A percentile compares a stretch with the other conserved stretches of the same genome.
These are phyloP conservation scores for Camptogramma bilineatum DNA, from an alignment of 2,888 invertebrate species.

Conservation along the genomic window DNA sequence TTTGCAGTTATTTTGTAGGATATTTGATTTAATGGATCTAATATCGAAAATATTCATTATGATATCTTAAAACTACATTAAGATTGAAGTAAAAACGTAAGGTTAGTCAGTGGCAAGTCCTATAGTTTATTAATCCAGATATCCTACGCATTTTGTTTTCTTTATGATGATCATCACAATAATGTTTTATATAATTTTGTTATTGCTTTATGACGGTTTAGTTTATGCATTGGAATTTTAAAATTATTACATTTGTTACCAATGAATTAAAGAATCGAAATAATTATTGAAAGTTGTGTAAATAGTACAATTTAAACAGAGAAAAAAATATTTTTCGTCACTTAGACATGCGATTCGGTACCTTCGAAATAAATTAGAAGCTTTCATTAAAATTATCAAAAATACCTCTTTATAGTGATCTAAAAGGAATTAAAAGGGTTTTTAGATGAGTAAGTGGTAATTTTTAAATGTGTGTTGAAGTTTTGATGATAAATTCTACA, in stretches of 20 bases:
- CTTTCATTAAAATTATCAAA: slow-evolving; percentile 74
- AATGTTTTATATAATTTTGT: slow-evolving; percentile 57
- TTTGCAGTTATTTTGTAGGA: slow-evolving; percentile 26
- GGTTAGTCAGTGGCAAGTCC: slow-evolving; percentile 6
- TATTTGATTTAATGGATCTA: slow-evolving; percentile 15
- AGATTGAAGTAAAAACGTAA: neutral
- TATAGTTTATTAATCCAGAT: slow-evolving; percentile 6
- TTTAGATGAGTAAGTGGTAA: slow-evolving; percentile 75
- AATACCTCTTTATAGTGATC: slow-evolving; percentile 84
- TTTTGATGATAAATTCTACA: slow-evolving; percentile 79
- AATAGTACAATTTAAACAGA: slow-evolving; percentile 72
- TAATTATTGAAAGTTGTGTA: slow-evolving; percentile 65
- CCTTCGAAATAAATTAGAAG: slow-evolving; percentile 61
- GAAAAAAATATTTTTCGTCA: slow-evolving; percentile 50
- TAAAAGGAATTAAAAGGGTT: slow-evolving; percentile 79
- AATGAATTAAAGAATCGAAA: slow-evolving; percentile 61
- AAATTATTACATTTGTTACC: slow-evolving; percentile 68
- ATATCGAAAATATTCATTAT: neutral
- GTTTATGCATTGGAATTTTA: slow-evolving; percentile 63
- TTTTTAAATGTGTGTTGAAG: slow-evolving; percentile 78
- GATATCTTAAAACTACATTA: neutral
- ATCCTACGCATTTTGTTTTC: slow-evolving; percentile 30
- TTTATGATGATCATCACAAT: slow-evolving; percentile 58
- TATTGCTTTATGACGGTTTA: slow-evolving; percentile 62
- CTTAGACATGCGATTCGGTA: slow-evolving; percentile 48